Percentiles rank a stretch among this genome's conserved stretches.
Conservation (phyloP, 1,140 invertebrate genomes). For the Macrostomum lignano region DNA sequence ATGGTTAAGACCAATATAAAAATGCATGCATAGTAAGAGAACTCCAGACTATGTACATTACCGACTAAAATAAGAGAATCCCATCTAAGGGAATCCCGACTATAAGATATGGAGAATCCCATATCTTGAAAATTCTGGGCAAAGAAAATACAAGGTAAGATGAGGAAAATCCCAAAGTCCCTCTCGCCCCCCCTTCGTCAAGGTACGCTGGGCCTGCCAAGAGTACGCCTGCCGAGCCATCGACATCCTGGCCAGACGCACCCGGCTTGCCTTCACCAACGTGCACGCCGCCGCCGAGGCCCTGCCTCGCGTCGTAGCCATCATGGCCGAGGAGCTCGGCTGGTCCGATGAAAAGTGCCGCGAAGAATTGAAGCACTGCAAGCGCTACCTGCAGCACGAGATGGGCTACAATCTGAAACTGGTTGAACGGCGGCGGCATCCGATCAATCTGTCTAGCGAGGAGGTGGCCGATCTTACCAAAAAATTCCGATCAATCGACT, state of each 20-base stretch:
- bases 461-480: neutral
- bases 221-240: slow-evolving; percentile 57
- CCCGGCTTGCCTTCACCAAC: slow-evolving; percentile 76
- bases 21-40: no score
- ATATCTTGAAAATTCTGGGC: no score
- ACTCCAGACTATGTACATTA: no score
- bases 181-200: no score
- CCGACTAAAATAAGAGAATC: no score
- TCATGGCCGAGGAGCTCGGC: slow-evolving; percentile 77
- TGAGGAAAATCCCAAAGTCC: no score
- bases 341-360: slow-evolving; percentile 44
- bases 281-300: slow-evolving; percentile 75
- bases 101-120: no score
- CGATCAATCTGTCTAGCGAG: neutral
- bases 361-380: slow-evolving; percentile 26
- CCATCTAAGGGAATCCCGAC: no score
- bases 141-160: no score
- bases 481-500: slow-evolving; percentile 1
- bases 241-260: slow-evolving; percentile 71
- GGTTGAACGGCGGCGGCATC: no score
- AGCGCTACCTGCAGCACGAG: slow-evolving; percentile 2
- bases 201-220: slow-evolving; percentile 5
- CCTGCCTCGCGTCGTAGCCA: slow-evolving; percentile 58
- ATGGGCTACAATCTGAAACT: no score
- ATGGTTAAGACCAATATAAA: no score